These are phyloP conservation scores for Sus cebifrons DNA, from an alignment of 2,797 vertebrate genomes.

Conservation along the genomic window DNA sequence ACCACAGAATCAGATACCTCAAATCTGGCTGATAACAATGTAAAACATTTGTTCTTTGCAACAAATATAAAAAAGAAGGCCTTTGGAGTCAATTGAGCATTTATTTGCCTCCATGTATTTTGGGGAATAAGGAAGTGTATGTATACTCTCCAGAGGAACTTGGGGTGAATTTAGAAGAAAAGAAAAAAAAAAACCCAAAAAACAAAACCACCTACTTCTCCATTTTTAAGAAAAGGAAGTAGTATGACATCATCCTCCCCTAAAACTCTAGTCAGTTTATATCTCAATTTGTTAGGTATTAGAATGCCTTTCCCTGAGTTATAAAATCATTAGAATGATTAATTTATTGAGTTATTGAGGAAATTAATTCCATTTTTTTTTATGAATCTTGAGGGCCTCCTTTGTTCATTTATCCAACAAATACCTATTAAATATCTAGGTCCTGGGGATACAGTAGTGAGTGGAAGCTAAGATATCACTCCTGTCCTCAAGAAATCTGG, in stretches of 20 bases:
- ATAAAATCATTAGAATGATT: background rate
- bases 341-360: background rate
- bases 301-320: constrained; percentile 13
- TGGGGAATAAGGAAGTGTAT: background rate
- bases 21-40: background rate
- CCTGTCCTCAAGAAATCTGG: background rate
- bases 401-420: background rate
- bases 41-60: background rate
- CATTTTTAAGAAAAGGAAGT: constrained; percentile 76
- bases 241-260: constrained; percentile 22
- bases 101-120: background rate
- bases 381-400: background rate
- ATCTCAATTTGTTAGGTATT: constrained; percentile 52
- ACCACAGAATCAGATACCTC: background rate
- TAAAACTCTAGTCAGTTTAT: constrained; percentile 42
- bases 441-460: background rate
- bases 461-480: background rate
- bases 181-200: background rate
- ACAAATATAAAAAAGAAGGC: background rate
- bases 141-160: constrained; percentile 21
- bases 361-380: background rate
- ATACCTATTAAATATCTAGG: background rate
- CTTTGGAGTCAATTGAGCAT: background rate
- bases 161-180: background rate
- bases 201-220: constrained; percentile 60